A percentile compares a stretch with the other conserved stretches of the same genome.
Conservation (phyloP, 2,113 vertebrate genomes). For the Hystrix brachyura region DNA sequence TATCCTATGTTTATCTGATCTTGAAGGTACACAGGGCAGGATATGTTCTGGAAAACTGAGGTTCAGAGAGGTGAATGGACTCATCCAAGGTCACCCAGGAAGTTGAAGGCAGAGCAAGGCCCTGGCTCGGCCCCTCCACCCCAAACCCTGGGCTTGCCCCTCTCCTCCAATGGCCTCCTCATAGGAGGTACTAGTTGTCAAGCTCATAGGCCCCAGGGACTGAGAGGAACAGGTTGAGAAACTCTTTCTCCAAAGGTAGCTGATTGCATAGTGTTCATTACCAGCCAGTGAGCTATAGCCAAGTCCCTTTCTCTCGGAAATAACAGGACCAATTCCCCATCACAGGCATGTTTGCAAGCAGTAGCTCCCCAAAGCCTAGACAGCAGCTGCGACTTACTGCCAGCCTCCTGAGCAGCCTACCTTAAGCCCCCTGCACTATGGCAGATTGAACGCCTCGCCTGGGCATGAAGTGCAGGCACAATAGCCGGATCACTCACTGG, state of each 20-base stretch:
- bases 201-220: not conserved
- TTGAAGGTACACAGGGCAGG: not conserved
- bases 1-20: not conserved
- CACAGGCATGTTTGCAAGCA: not conserved
- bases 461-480: constrained; percentile 58
- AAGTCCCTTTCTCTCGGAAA: constrained; percentile 27
- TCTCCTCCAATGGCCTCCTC: not conserved
- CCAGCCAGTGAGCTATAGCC: not conserved
- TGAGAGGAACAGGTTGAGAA: not conserved
- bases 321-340: not conserved
- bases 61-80: not conserved
- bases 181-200: not conserved
- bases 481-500: constrained; percentile 64
- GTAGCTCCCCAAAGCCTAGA: constrained; percentile 14
- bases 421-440: constrained; percentile 72
- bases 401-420: not conserved
- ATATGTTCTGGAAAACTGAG: not conserved
- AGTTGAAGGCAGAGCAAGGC: not conserved
- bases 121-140: accelerated
- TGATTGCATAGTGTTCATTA: not conserved
- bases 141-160: not conserved
- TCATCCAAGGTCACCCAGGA: not conserved
- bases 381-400: not conserved
- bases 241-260: not conserved
- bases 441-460: constrained; percentile 64